These are phyloP conservation scores for Calidris pygmaea DNA, from an alignment of 2,113 vertebrate genomes.

Conservation along the genomic window DNA sequence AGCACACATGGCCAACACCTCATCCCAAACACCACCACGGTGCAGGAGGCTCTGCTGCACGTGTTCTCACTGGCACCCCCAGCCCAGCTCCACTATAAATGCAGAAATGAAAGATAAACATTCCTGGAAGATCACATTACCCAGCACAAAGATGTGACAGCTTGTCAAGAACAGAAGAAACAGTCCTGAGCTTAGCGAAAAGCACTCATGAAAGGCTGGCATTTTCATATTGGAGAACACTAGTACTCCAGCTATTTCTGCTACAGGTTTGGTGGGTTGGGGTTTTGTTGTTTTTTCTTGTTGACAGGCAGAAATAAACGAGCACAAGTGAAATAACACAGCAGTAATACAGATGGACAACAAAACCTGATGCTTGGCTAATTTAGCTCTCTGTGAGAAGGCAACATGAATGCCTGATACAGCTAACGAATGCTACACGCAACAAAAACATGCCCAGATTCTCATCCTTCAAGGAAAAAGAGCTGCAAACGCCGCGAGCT, in stretches of 20 bases:
- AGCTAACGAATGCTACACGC: rapidly evolving
- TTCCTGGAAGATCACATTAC: neutral
- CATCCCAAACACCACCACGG: neutral
- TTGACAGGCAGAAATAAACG: neutral
- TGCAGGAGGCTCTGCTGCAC: neutral
- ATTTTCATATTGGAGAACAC: neutral
- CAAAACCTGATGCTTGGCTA: neutral
- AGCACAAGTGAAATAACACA: constrained; percentile 11
- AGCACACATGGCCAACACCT: neutral
- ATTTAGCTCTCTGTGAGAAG: neutral
- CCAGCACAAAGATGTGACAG: neutral
- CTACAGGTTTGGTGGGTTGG: neutral
- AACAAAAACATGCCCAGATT: neutral
- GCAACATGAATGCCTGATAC: neutral
- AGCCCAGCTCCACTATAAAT: neutral
- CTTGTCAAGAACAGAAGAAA: neutral
- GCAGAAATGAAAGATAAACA: neutral
- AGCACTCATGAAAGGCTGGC: neutral
- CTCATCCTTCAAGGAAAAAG: neutral
- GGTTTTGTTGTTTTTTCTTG: neutral
- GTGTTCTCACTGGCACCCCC: neutral
- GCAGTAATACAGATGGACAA: neutral
- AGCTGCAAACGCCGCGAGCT: neutral
- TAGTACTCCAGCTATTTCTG: neutral
- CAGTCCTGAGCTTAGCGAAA: neutral